Evolutionary conservation across 2,888 invertebrate genomes (phyloP).

Genomic region (Drosophila lutescens): DNA sequence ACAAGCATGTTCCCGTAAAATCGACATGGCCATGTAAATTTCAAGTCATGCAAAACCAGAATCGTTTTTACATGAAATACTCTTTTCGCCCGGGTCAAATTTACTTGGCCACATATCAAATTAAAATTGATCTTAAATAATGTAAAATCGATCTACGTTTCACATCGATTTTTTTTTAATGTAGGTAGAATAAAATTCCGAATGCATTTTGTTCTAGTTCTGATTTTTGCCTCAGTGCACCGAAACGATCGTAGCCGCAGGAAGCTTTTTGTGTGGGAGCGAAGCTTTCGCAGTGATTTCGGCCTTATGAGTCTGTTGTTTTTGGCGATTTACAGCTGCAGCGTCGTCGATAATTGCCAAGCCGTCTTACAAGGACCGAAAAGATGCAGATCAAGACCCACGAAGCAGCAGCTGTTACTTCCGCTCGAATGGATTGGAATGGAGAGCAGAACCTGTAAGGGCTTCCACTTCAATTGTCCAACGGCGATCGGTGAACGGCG

Average conservation of each 20-base stretch:
- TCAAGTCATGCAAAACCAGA: too few relatives aligned
- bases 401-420: slow-evolving; percentile 71
- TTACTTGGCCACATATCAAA: too few relatives aligned
- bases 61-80: too few relatives aligned
- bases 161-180: too few relatives aligned
- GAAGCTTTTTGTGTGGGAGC: slow-evolving; percentile 69
- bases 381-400: slow-evolving; percentile 34
- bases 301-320: slow-evolving; percentile 32
- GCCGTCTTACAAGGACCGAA: slow-evolving; percentile 29
- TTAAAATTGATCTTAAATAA: too few relatives aligned
- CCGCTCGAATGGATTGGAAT: slow-evolving; percentile 54
- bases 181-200: too few relatives aligned
- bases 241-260: slow-evolving; percentile 6
- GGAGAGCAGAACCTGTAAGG: slow-evolving; percentile 33
- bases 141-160: too few relatives aligned
- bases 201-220: too few relatives aligned
- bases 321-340: slow-evolving; percentile 66
- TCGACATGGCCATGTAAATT: too few relatives aligned
- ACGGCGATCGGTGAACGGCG: neutral
- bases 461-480: slow-evolving; percentile 27
- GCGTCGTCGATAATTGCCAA: slow-evolving; percentile 65
- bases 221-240: neutral
- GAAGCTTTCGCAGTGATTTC: slow-evolving; percentile 58
- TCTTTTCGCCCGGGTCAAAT: too few relatives aligned
- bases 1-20: too few relatives aligned